Base-by-base conservation (phyloP, 2,113 vertebrate species). In the Eubucco bourcierii region DNA sequence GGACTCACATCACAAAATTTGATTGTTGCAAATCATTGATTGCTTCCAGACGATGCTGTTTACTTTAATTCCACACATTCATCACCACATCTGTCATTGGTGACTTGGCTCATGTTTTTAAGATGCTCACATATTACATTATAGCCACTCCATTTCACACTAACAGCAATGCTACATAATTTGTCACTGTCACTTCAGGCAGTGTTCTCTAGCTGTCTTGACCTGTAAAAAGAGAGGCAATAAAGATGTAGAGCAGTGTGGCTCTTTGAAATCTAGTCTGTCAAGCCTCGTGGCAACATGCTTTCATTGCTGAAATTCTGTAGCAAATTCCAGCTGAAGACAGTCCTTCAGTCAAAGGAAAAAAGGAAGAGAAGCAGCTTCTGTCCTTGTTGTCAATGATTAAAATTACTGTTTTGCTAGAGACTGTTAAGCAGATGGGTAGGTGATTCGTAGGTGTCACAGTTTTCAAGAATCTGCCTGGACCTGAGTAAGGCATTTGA, bases 121-220 rank as follows among this genome's bases (percentile, higher is more conserved):
- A 97, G 90, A 90, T 79, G 34, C 78, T 95, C 95, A 83, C 92
- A 97, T 95, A 95, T 96, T 94, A 95, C 72, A 87, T 95, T 97
- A 87, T 50, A 94, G 80, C 65, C 88, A 95, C 75, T 94, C 84
- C 78, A 94, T 97, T 97, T 97, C 93, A 93, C 94, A 77, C 53
- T 88, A 95, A 86, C 29, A 95, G 86, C 74, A 96, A 91, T 91
- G 61, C 46, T 71, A 76, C 65, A 70, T 84, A 91, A 94, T 94
- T 95, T 90, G 95, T 98, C 93, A 90, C 56, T 96, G 89, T 90
- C 95, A 95, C 67, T 96, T 90, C 70, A 94, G 52, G 47, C 80
- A 96, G 80, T 80, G 56, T 34, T 92, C 78, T 89, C 37, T 79
- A 71, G 90, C 74, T 93, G 73, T 70, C 53, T 66, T 97, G 95